Evolutionary conservation across 2,888 invertebrate genomes (phyloP).

Genomic region (Sicus ferrugineus): DNA sequence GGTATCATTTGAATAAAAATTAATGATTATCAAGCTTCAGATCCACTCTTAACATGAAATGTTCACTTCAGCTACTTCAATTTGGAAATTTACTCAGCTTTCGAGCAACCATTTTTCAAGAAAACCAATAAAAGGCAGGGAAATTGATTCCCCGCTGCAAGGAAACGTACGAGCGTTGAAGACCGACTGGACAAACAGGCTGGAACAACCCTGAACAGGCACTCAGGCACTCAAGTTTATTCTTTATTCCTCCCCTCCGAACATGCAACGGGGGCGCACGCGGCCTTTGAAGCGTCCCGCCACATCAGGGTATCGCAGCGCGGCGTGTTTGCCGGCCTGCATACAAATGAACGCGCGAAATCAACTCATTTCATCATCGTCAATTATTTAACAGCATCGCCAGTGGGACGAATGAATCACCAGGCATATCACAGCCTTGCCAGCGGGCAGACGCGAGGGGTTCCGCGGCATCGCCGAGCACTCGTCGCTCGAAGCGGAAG

Average conservation of each 20-base stretch:
- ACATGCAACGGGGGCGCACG: neutral
- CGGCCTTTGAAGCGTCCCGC: neutral
- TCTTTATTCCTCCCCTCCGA: neutral
- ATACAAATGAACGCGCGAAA: slow-evolving; percentile 41
- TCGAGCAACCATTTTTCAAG: neutral
- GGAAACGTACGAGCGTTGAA: neutral
- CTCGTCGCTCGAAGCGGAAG: slow-evolving; percentile 9
- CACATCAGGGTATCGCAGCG: neutral
- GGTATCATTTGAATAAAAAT: no score
- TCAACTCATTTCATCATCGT: slow-evolving; percentile 58
- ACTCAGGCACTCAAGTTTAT: neutral
- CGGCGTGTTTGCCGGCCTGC: slow-evolving; percentile 12
- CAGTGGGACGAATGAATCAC: slow-evolving; percentile 38
- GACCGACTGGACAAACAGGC: neutral
- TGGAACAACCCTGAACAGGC: slow-evolving; percentile 6
- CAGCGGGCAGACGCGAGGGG: neutral
- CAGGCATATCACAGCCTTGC: neutral
- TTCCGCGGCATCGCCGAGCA: neutral
- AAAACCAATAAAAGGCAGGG: neutral
- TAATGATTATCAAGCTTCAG: no score
- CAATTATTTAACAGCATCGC: slow-evolving; percentile 56
- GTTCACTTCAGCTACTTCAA: no score
- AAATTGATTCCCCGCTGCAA: neutral
- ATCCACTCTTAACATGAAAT: no score
- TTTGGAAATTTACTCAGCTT: no score